Evolutionary conservation across 2,113 vertebrate species (phyloP).

Genomic region (Perca schrenkii): DNA sequence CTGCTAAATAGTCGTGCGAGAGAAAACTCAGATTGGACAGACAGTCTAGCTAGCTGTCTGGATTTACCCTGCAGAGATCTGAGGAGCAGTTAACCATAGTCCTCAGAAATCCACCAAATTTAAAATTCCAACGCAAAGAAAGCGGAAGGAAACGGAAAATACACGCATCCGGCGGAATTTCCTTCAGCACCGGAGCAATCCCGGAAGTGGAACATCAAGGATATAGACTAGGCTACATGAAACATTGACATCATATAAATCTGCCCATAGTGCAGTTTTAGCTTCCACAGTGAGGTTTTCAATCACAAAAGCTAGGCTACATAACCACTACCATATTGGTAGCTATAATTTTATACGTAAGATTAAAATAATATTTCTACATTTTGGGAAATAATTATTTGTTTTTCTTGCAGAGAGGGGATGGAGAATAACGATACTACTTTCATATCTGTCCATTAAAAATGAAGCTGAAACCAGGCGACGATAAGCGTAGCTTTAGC

Average conservation of each 20-base stretch:
- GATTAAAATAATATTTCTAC: not conserved
- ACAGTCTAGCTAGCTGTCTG: too few relatives aligned
- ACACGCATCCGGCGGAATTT: too few relatives aligned
- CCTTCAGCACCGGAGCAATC: too few relatives aligned
- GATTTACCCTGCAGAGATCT: too few relatives aligned
- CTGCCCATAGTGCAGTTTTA: not conserved
- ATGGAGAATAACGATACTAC: not conserved
- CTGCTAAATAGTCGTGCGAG: too few relatives aligned
- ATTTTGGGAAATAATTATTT: not conserved
- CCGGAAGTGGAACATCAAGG: too few relatives aligned
- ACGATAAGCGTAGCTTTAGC: not conserved
- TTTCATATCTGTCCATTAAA: not conserved
- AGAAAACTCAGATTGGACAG: too few relatives aligned
- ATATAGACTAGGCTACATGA: too few relatives aligned
- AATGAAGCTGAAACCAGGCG: not conserved
- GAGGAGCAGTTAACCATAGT: too few relatives aligned
- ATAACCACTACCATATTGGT: not conserved
- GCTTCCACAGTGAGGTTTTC: not conserved
- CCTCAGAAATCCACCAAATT: too few relatives aligned
- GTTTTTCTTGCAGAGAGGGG: not conserved
- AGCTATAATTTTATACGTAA: not conserved
- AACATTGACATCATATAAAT: not conserved
- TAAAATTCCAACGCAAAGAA: too few relatives aligned
- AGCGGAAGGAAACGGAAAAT: too few relatives aligned
- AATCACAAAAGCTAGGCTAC: not conserved